phyloP scores from a whole-genome alignment of 2,797 vertebrate genomes.

The Amblyraja radiata region DNA sequence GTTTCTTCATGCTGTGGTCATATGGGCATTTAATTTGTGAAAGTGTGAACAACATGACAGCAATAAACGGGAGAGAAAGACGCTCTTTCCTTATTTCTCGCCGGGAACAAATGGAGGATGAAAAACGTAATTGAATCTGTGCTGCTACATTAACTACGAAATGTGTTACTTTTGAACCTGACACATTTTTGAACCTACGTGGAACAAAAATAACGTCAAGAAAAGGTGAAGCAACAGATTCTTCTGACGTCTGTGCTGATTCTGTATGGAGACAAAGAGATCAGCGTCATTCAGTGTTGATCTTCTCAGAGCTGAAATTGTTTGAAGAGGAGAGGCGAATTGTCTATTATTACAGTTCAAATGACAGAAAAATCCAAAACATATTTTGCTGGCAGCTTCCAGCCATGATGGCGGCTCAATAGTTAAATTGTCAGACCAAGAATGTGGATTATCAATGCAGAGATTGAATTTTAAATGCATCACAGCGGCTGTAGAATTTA shows the following conservation, averaged over 20 bases:
- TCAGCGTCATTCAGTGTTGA: neutral
- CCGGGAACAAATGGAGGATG: neutral
- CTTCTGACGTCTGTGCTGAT: neutral
- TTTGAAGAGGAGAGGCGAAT: neutral
- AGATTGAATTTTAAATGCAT: no score
- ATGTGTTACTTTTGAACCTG: neutral
- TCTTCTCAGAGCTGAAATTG: neutral
- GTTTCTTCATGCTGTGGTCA: neutral
- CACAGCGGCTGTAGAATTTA: no score
- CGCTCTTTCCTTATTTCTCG: neutral
- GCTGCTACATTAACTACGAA: neutral
- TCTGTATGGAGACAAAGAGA: neutral
- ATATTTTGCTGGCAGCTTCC: neutral
- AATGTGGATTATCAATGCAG: no score
- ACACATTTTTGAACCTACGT: neutral
- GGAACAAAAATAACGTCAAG: neutral
- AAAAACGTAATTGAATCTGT: neutral
- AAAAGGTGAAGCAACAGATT: neutral
- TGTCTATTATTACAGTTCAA: neutral
- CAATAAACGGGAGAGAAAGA: neutral
- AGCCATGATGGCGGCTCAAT: no score
- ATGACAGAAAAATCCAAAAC: neutral
- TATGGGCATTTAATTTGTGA: constrained; percentile 22
- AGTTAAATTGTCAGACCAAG: no score
- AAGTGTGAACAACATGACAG: neutral